Percentiles rank a stretch among this genome's conserved stretches.
These are phyloP conservation scores for Momotus momota DNA, from an alignment of 2,797 vertebrate species.

Conservation along the genomic window DNA sequence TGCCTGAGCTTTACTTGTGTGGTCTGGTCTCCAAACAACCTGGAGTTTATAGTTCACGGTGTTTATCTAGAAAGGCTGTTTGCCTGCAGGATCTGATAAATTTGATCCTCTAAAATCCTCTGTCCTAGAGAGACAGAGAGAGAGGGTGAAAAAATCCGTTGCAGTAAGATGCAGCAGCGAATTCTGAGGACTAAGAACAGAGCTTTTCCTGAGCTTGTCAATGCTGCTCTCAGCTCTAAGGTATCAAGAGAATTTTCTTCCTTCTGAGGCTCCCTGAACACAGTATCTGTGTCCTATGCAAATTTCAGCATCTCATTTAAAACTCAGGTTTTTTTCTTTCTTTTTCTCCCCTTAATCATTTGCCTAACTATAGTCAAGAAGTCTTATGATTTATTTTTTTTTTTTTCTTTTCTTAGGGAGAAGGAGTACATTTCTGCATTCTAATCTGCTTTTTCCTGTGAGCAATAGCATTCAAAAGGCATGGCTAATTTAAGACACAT, in stretches of 20 bases:
- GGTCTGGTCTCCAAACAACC: not conserved
- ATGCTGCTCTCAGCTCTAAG: not conserved
- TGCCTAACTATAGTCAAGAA: not conserved
- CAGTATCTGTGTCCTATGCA: not conserved
- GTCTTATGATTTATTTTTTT: not conserved
- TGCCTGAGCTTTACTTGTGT: not conserved
- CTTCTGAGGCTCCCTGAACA: not conserved
- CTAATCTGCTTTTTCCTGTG: not conserved
- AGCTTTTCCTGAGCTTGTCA: not conserved
- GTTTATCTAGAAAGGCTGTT: not conserved
- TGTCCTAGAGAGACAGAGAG: not conserved
- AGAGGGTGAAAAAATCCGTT: not conserved
- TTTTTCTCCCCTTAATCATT: rapidly evolving
- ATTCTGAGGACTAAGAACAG: not conserved
- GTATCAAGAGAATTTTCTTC: not conserved
- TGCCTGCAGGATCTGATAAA: not conserved
- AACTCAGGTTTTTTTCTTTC: not conserved
- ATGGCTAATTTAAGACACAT: not conserved
- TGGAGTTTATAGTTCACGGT: not conserved
- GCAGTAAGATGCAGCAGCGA: not conserved
- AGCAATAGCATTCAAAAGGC: not conserved
- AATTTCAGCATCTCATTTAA: not conserved
- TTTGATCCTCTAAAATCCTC: slow-evolving; percentile 17
- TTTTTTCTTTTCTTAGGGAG: not conserved
- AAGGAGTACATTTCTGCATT: not conserved